Percentiles rank a stretch among this genome's conserved stretches.
Evolutionary conservation across 2,888 invertebrate genomes (phyloP).

Genomic region (Chymomyza procnemis): DNA sequence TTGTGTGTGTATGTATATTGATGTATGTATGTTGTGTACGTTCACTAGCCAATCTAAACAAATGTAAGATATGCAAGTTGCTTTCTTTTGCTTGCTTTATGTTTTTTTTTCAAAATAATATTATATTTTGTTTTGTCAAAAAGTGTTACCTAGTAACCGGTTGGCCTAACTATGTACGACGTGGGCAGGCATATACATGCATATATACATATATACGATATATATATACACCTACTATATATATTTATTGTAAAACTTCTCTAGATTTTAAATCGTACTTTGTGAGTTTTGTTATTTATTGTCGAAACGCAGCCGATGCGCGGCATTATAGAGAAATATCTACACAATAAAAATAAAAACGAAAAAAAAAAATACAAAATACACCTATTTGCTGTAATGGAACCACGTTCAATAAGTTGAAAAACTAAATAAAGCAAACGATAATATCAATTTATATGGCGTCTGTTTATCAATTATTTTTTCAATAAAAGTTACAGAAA

Average conservation of each 20-base stretch:
- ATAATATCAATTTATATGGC: not conserved
- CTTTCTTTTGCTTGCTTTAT: not conserved
- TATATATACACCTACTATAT: no score
- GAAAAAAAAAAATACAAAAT: constrained; percentile 27
- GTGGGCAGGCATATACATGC: constrained; percentile 1
- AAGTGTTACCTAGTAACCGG: constrained; percentile 1
- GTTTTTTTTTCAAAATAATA: no score
- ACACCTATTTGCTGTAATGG: constrained; percentile 66
- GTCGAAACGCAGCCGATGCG: constrained; percentile 22
- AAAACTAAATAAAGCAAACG: constrained; percentile 67
- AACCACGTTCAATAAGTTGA: constrained; percentile 59
- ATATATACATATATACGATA: constrained; percentile 19
- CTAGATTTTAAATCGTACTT: constrained; percentile 61
- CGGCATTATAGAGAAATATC: constrained; percentile 51
- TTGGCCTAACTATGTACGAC: not conserved
- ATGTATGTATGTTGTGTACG: not conserved
- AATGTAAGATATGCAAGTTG: not conserved
- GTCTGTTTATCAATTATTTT: not conserved
- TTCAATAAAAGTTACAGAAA: no score
- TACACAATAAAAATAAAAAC: not conserved
- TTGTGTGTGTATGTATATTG: not conserved
- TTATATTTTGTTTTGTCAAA: not conserved
- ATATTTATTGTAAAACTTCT: constrained; percentile 39
- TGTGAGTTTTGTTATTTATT: constrained; percentile 74
- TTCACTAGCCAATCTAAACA: not conserved